phyloP scores from a whole-genome alignment of 1,140 invertebrate species.

The Reticulitermes speratus region DNA sequence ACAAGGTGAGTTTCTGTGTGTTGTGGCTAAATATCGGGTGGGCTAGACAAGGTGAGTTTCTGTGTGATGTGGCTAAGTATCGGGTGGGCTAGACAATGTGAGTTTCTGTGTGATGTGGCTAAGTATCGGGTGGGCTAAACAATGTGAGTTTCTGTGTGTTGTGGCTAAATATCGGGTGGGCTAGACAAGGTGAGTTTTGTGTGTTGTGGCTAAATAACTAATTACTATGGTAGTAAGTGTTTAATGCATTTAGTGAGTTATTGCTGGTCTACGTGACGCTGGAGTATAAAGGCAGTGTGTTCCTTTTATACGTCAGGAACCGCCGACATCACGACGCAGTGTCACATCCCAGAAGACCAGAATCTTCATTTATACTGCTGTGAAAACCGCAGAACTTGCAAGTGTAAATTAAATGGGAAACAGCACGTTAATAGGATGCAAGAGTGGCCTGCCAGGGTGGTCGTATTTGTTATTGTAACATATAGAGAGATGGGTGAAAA shows the following conservation, averaged over 20 bases:
- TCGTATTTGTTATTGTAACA: no score
- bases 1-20: conserved; percentile 53
- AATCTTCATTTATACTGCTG: no score
- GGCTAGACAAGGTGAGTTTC: conserved; percentile 60
- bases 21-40: conserved; percentile 55
- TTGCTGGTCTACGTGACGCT: no score
- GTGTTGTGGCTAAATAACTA: background rate
- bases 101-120: background rate
- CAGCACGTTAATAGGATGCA: no score
- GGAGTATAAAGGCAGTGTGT: no score
- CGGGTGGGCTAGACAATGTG: conserved; percentile 68
- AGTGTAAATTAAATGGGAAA: no score
- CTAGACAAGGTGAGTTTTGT: conserved; percentile 57
- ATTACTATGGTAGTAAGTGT: background rate
- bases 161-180: conserved; percentile 61
- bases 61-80: conserved; percentile 32
- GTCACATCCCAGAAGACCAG: no score
- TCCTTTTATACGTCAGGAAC: no score
- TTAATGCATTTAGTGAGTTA: background rate
- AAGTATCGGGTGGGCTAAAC: conserved; percentile 64
- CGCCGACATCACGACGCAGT: no score
- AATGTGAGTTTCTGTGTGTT: conserved; percentile 50
- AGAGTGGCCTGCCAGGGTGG: no score
- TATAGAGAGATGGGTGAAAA: no score
- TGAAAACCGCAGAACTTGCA: no score